Evolutionary conservation across 2,113 vertebrate species (phyloP), one percentile per base, ranked within the genome.

Genomic region (Larimichthys crocea): DNA sequence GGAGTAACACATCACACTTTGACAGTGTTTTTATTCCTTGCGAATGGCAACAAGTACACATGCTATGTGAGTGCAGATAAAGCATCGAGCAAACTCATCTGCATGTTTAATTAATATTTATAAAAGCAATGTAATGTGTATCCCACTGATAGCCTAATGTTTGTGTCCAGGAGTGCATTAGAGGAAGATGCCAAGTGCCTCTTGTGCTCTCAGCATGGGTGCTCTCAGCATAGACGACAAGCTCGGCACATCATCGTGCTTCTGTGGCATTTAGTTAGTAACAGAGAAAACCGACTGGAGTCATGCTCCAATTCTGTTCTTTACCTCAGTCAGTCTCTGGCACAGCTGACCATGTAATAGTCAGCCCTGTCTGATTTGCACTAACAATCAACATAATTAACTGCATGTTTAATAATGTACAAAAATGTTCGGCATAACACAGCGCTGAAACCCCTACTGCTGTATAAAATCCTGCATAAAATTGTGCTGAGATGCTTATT

Each of bases 171-270:
- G 76, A 79, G 79, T 53, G 80, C 74, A 29, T 56, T 26, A 65
- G 67, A 77, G 72, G 72, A 70, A 55, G 71, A 82, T 60, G 70
- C n/a, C 67, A 69, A 89, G 76, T 71, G 65, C 29, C 65, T 82
- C 80, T 81, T 79, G 76, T 70, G 91, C 64, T 82, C 82, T 77
- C 74, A 83, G 86, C 78, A 72, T 76, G 79, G 55, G 26, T 56
- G 76, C 79, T 69, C 79, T 69, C 55, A 55, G 53, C 65, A 35
- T 5, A 53, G 77, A 74, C 82, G 83, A 83, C 73, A 66, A 62
- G 69, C 74, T 60, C 56, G 12, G 22, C 63, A 17, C 71, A 52
- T 83, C 61, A 31, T 80, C 76, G 74, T 29, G 61, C 40, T n/a
- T 62, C 73, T 55, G 31, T 71, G 73, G 16, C 50, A 16, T 60